Percentiles rank a stretch among this genome's conserved stretches.
Evolutionary conservation across 1,140 invertebrate species (phyloP).

Genomic region (Chironomus tepperi): DNA sequence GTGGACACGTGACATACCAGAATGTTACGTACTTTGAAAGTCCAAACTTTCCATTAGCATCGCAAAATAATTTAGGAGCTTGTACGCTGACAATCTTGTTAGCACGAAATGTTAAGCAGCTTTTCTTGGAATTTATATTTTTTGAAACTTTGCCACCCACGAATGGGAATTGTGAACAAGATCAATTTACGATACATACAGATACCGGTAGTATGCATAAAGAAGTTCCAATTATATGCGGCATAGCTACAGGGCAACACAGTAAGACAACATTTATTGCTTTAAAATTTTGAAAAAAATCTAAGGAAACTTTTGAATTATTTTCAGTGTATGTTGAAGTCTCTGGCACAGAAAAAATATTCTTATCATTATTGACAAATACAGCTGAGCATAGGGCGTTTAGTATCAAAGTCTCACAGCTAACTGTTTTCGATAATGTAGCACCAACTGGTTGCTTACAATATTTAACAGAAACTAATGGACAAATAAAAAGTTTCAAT

Average conservation of each 20-base stretch:
- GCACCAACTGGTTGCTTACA: slow-evolving; percentile 58
- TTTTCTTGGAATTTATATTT: slow-evolving; percentile 57
- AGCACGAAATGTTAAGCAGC: slow-evolving; percentile 49
- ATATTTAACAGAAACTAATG: slow-evolving; percentile 51
- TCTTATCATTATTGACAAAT: slow-evolving; percentile 53
- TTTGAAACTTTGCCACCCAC: slow-evolving; percentile 60
- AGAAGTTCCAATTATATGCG: slow-evolving; percentile 59
- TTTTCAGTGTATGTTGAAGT: slow-evolving; percentile 65
- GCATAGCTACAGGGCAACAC: slow-evolving; percentile 65
- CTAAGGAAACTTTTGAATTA: slow-evolving; percentile 21
- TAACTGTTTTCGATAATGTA: slow-evolving; percentile 34
- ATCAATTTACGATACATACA: slow-evolving; percentile 58
- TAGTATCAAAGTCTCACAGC: slow-evolving; percentile 54
- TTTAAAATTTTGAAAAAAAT: slow-evolving; percentile 16
- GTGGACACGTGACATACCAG: slow-evolving; percentile 45
- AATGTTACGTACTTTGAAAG: slow-evolving; percentile 52
- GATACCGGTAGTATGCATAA: slow-evolving; percentile 53
- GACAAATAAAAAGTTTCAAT: slow-evolving; percentile 61
- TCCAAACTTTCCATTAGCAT: slow-evolving; percentile 44
- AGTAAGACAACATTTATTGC: slow-evolving; percentile 43
- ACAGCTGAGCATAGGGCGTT: slow-evolving; percentile 47
- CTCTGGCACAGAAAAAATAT: slow-evolving; percentile 49
- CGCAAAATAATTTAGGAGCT: slow-evolving; percentile 36
- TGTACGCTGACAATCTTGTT: slow-evolving; percentile 57
- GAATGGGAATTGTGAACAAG: slow-evolving; percentile 55